Evolutionary conservation across 2,113 vertebrate genomes (phyloP).

Genomic region (Melanocharis versteri): DNA sequence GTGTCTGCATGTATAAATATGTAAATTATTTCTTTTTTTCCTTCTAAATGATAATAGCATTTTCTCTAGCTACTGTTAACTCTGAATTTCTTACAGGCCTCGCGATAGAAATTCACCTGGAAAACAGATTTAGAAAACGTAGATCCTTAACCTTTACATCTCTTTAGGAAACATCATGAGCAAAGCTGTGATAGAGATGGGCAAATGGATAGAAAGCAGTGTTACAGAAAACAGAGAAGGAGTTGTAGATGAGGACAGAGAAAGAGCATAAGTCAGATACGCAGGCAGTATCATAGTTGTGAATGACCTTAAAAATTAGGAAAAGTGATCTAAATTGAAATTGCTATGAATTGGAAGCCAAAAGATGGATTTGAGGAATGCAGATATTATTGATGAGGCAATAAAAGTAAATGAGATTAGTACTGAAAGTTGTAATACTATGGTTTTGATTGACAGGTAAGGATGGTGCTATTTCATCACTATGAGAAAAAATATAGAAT

Average conservation of each 20-base stretch:
- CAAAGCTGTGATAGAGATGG: not conserved
- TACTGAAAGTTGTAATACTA: not conserved
- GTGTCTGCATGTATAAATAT: accelerated
- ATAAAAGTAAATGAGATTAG: not conserved
- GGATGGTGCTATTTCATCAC: not conserved
- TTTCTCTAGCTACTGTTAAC: not conserved
- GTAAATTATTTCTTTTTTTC: not conserved
- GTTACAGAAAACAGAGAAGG: not conserved
- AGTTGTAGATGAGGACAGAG: not conserved
- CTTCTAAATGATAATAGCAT: not conserved
- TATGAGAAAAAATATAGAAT: not conserved
- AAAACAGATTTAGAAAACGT: not conserved
- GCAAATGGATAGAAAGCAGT: not conserved
- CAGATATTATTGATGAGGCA: not conserved
- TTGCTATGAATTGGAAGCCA: not conserved
- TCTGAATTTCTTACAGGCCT: not conserved
- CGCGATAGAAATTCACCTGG: not conserved
- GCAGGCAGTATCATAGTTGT: not conserved
- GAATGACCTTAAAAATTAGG: not conserved
- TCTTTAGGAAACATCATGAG: not conserved
- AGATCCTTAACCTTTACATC: not conserved
- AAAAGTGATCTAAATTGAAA: not conserved
- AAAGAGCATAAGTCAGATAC: not conserved
- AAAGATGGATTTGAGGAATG: not conserved
- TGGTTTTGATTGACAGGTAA: not conserved